Evolutionary conservation across 2,888 invertebrate species (phyloP), one percentile per base, ranked within the genome.

Genomic region (Agrotis exclamationis): DNA sequence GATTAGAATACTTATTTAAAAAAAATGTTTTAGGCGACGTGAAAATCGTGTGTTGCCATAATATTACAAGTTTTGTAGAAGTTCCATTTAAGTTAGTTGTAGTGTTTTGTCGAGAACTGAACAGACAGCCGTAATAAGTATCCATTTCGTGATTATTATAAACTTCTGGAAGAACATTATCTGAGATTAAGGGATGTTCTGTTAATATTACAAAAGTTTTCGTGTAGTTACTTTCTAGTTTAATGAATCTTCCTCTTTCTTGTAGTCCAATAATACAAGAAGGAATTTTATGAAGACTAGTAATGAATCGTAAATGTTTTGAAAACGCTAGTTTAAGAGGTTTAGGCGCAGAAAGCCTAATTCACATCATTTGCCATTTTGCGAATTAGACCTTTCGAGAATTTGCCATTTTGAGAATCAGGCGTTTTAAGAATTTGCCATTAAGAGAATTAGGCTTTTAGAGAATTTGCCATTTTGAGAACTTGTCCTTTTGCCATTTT

Each of bases 141-240:
- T 39, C 39, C 63, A 78, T 66, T 74, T 33, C 64, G 63, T 65
- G 68, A 83, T 69, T 68, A 70, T 65, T 62, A 72, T 58, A 75
- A 80, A 84, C 28, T 82, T 74, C 51, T 22, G 47, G 44, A 63
- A 62, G 59, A 73, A 64, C 50, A 70, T 65, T 73, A 74, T 58
- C 58, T 73, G 54, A 48, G 70, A 79, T 70, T 67, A 79, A 64
- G 83, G 63, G 54, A 69, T 67, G 62, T 72, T 53, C 22, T 7
- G 28, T 56, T 28, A 1, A 60, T 76, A 74, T 79, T 76, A 76
- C 51, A 63, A 74, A 81, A 76, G 63, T 83, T 84, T 73, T 54
- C 20, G 13, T 13, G 33, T 53, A 64, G 3, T 65, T 56, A 13
- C 16, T 47, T 62, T 11, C 39, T 11, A 39, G 39, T 39, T 39